These are phyloP conservation scores for Corythornis madagascariensis DNA, from an alignment of 2,113 vertebrate genomes.

Conservation along the genomic window DNA sequence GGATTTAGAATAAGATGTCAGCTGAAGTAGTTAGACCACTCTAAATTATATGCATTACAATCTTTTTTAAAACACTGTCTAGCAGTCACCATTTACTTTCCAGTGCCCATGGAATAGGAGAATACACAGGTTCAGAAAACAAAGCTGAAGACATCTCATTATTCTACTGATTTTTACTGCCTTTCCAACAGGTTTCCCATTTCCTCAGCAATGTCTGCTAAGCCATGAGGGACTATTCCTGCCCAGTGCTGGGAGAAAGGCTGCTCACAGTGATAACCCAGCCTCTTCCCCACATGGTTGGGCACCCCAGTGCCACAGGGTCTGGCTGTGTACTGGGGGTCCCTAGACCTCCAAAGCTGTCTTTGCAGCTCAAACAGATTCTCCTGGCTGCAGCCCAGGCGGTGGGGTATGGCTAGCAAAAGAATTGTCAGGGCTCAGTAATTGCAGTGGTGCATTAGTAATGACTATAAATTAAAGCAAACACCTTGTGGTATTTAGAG, in stretches of 20 bases:
- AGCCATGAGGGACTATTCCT: not conserved
- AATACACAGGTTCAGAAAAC: not conserved
- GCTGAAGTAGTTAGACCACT: not conserved
- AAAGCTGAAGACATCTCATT: not conserved
- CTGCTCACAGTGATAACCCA: not conserved
- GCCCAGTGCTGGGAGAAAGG: not conserved
- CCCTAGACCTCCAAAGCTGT: not conserved
- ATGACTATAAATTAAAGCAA: not conserved
- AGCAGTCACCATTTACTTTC: not conserved
- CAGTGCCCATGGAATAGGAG: not conserved
- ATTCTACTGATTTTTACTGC: not conserved
- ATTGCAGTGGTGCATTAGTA: no score
- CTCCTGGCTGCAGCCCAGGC: not conserved
- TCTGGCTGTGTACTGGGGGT: fast-evolving
- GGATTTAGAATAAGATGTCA: not conserved
- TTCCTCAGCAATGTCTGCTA: not conserved
- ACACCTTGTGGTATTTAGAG: not conserved
- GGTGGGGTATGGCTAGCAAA: not conserved
- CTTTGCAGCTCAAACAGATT: not conserved
- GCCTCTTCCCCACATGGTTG: not conserved
- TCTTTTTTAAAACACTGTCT: not conserved
- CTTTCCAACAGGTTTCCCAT: not conserved
- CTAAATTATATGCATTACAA: not conserved
- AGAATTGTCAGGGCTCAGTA: not conserved
- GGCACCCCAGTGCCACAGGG: fast-evolving